These are phyloP conservation scores for Psammodynastes pulverulentus DNA, from an alignment of 2,113 vertebrate genomes.

Conservation along the genomic window DNA sequence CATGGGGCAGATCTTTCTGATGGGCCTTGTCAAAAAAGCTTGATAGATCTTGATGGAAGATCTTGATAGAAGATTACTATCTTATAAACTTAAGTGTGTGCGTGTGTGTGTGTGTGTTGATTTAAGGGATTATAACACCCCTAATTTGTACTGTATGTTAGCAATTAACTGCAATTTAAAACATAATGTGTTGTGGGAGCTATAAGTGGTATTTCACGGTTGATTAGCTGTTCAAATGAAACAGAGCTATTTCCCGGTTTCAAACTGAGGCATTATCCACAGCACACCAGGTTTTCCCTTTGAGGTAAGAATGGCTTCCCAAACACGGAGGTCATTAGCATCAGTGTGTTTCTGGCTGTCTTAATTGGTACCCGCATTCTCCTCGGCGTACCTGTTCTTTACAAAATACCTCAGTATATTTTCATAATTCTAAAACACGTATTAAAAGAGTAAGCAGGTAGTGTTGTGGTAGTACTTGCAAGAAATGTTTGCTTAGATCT, in stretches of 20 bases:
- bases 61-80: not conserved
- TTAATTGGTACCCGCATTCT: not conserved
- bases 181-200: conserved; percentile 31
- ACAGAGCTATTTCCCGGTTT: not conserved
- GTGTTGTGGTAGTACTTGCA: not conserved
- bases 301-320: not conserved
- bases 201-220: conserved; percentile 39
- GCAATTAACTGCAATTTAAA: conserved; percentile 48
- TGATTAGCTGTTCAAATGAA: conserved; percentile 33
- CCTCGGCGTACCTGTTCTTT: not conserved
- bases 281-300: not conserved
- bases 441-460: not conserved
- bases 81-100: not conserved
- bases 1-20: not conserved
- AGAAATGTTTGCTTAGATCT: not conserved
- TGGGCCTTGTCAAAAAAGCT: not conserved
- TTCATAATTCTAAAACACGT: not conserved
- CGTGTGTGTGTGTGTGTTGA: not conserved
- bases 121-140: conserved; percentile 40
- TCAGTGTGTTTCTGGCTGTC: not conserved
- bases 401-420: not conserved
- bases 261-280: conserved; percentile 12
- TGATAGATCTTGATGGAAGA: not conserved
- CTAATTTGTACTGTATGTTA: conserved; percentile 39
- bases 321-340: not conserved